Conservation (phyloP, 2,113 vertebrate species). For the Callipepla squamata region DNA sequence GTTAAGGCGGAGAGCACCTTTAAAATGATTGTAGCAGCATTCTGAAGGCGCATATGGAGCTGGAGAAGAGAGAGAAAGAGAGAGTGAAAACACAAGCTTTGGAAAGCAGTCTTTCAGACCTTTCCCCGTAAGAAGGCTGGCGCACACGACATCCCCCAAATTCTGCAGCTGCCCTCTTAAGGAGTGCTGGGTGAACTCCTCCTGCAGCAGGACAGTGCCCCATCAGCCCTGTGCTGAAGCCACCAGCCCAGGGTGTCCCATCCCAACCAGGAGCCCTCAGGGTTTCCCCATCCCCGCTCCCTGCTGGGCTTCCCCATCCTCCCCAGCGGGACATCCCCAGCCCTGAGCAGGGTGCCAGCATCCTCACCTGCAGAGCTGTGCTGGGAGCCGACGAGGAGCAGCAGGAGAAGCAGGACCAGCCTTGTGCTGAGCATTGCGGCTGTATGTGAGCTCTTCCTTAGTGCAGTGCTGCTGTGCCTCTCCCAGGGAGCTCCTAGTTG, state of each 20-base stretch:
- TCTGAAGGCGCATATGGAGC: rapidly evolving
- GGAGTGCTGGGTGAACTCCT: neutral
- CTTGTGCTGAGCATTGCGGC: neutral
- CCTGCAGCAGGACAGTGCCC: neutral
- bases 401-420: rapidly evolving
- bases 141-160: neutral
- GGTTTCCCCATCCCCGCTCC: rapidly evolving
- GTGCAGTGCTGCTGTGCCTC: neutral
- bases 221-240: neutral
- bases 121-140: neutral
- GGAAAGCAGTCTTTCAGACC: neutral
- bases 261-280: neutral
- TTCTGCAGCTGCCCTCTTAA: neutral
- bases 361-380: rapidly evolving
- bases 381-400: neutral
- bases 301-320: rapidly evolving
- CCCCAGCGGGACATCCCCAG: rapidly evolving
- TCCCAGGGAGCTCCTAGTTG: rapidly evolving
- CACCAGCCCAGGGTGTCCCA: neutral
- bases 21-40: rapidly evolving
- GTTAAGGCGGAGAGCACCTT: rapidly evolving
- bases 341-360: neutral
- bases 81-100: neutral
- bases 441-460: neutral
- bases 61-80: neutral